These are phyloP conservation scores for Campoplex capitator DNA, from an alignment of 2,888 invertebrate species.

Conservation along the genomic window DNA sequence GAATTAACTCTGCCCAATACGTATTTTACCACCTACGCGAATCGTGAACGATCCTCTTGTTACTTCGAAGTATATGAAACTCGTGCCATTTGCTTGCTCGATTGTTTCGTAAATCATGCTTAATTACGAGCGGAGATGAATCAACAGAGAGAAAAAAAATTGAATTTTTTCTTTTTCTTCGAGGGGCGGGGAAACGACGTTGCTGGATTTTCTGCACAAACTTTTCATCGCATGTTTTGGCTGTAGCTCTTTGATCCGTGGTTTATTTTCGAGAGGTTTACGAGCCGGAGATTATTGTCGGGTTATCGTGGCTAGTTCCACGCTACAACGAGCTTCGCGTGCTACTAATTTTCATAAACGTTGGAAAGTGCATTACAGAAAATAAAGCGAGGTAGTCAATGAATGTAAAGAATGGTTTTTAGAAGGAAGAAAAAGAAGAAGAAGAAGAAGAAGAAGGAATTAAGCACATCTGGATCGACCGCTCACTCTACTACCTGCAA, in stretches of 20 bases:
- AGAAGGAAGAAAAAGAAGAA: neutral
- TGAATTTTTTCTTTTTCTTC: neutral
- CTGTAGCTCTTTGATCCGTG: neutral
- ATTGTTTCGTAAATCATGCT: neutral
- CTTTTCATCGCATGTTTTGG: neutral
- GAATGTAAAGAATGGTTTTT: slow-evolving; percentile 7
- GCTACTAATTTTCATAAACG: slow-evolving; percentile 71
- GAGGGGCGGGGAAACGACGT: neutral
- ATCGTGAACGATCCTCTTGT: slow-evolving; percentile 20
- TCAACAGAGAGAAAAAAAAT: neutral
- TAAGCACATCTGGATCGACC: slow-evolving; percentile 45
- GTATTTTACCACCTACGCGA: slow-evolving; percentile 27
- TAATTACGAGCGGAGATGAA: neutral
- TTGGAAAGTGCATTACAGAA: slow-evolving; percentile 64
- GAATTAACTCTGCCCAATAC: neutral
- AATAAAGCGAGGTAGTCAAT: slow-evolving; percentile 36
- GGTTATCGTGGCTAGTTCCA: slow-evolving; percentile 45
- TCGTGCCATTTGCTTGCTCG: neutral
- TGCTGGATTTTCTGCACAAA: neutral
- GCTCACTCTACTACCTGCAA: slow-evolving; percentile 33
- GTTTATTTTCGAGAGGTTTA: slow-evolving; percentile 23
- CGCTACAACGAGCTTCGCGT: slow-evolving; percentile 69
- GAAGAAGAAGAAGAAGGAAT: slow-evolving; percentile 35
- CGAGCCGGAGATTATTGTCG: slow-evolving; percentile 26
- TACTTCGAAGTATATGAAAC: slow-evolving; percentile 4